Conservation (phyloP, 2,888 invertebrate species). For the Catocala sponsa region DNA sequence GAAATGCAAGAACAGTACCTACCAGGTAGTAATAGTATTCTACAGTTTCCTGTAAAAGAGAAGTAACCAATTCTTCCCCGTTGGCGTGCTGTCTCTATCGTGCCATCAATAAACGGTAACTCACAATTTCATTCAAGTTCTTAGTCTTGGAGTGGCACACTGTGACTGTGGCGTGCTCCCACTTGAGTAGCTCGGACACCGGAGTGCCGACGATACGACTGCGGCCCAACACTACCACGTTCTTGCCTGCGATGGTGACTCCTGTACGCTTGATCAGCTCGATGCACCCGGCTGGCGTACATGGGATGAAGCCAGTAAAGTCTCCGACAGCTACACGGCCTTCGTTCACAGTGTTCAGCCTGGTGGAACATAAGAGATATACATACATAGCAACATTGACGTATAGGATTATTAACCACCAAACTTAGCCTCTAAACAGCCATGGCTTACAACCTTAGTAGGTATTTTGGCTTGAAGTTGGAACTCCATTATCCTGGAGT, state of each 20-base stretch:
- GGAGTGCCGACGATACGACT: constrained; percentile 99
- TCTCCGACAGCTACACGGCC: constrained; percentile 97
- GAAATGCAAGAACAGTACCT: too few relatives aligned
- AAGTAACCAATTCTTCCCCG: too few relatives aligned
- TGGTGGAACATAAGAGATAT: constrained; percentile 59
- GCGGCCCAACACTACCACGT: constrained; percentile 97
- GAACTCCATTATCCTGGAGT: too few relatives aligned
- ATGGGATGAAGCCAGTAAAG: constrained; percentile 96
- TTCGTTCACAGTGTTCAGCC: constrained; percentile 97
- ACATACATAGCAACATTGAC: neutral
- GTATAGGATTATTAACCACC: too few relatives aligned
- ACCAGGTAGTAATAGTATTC: too few relatives aligned
- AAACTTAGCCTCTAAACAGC: too few relatives aligned
- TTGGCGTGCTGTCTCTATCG: too few relatives aligned
- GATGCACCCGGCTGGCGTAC: constrained; percentile 98
- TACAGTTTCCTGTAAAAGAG: too few relatives aligned
- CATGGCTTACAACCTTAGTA: too few relatives aligned
- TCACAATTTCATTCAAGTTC: constrained; percentile 92
- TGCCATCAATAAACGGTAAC: constrained; percentile 38
- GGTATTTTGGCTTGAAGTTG: too few relatives aligned
- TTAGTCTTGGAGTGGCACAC: constrained; percentile 98
- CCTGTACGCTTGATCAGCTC: constrained; percentile 96
- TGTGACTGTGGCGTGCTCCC: constrained; percentile 99
- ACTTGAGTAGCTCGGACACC: constrained; percentile 96
- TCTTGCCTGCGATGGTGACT: constrained; percentile 92